Evolutionary conservation across 2,113 vertebrate species (phyloP).

Genomic region (Catagonus wagneri): DNA sequence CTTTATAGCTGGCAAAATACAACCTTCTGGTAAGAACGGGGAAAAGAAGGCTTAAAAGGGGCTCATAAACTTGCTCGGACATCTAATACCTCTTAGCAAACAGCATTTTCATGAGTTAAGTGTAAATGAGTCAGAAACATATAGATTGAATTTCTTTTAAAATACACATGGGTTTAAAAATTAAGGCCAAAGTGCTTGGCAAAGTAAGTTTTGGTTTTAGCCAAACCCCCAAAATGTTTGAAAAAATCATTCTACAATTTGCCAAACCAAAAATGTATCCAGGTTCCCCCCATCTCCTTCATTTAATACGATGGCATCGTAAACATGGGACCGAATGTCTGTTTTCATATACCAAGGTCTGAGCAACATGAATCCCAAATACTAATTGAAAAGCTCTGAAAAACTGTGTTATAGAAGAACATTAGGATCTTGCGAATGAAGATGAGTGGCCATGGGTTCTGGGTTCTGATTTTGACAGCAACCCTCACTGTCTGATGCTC

Average conservation of each 20-base stretch:
- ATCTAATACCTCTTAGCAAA: conserved; percentile 72
- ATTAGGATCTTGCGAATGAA: neutral
- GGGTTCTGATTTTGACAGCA: neutral
- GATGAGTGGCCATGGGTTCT: neutral
- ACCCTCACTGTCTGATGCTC: neutral
- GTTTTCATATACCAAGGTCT: conserved; percentile 49
- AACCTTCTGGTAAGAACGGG: conserved; percentile 65
- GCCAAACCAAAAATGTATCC: conserved; percentile 79
- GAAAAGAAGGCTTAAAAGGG: conserved; percentile 57
- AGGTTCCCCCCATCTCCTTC: conserved; percentile 49
- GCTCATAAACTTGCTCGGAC: conserved; percentile 67
- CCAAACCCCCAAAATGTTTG: conserved; percentile 73
- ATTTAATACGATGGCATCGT: conserved; percentile 66
- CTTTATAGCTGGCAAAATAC: conserved; percentile 69
- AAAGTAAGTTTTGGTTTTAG: conserved; percentile 76
- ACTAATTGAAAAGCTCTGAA: conserved; percentile 33
- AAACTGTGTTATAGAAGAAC: neutral
- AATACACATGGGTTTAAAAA: conserved; percentile 81
- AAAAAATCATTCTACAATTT: conserved; percentile 65
- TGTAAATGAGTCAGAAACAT: conserved; percentile 84
- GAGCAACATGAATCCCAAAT: conserved; percentile 25
- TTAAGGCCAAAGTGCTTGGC: conserved; percentile 81
- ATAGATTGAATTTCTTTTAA: conserved; percentile 82
- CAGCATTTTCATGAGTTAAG: conserved; percentile 81
- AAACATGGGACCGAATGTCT: conserved; percentile 54